phyloP scores from a whole-genome alignment of 1,140 invertebrate species.

The Drosophila burlai region DNA sequence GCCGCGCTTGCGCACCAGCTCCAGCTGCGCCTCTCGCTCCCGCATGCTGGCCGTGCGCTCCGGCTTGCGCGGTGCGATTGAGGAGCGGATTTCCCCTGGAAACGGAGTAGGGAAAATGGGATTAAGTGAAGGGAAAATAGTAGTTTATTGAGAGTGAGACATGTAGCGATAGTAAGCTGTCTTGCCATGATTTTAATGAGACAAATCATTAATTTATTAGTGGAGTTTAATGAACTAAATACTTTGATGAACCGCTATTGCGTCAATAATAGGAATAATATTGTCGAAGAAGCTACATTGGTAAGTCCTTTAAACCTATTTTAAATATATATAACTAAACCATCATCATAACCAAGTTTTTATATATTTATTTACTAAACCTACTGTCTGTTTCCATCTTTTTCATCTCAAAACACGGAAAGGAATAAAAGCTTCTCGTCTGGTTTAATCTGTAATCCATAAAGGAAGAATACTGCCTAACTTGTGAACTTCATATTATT shows the following conservation, averaged over 20 bases:
- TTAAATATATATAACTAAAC: too few species aligned
- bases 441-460: too few species aligned
- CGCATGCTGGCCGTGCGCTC: conserved; percentile 93
- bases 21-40: conserved; percentile 89
- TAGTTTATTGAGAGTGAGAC: too few species aligned
- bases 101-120: not conserved
- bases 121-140: conserved; percentile 1
- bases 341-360: too few species aligned
- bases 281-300: too few species aligned
- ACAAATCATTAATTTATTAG: not conserved
- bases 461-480: too few species aligned
- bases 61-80: conserved; percentile 91
- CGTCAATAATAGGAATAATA: too few species aligned
- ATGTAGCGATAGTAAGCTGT: not conserved
- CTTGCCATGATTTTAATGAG: not conserved
- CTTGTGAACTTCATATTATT: not conserved
- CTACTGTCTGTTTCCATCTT: not conserved
- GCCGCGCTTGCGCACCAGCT: conserved; percentile 86
- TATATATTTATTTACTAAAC: too few species aligned
- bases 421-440: too few species aligned
- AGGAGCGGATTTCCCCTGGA: conserved; percentile 90
- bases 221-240: not conserved
- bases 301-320: too few species aligned
- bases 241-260: too few species aligned
- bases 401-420: not conserved